Percentiles rank a stretch among this genome's conserved stretches.
phyloP scores from a whole-genome alignment of 1,140 invertebrate genomes.

The Coptotermes formosanus region DNA sequence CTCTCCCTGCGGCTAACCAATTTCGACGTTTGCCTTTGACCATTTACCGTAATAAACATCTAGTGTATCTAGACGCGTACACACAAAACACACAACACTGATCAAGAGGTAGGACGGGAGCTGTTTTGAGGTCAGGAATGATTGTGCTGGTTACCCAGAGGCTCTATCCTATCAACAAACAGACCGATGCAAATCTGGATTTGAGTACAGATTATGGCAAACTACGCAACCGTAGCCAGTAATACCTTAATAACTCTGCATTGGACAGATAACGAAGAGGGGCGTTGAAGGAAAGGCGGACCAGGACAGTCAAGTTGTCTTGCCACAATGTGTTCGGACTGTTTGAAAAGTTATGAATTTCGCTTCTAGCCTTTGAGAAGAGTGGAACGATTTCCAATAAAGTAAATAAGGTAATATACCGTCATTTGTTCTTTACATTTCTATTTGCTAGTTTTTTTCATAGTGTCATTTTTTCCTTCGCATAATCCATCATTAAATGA shows the following conservation, averaged over 20 bases:
- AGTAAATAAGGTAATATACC: no score
- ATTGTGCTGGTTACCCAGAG: slow-evolving; percentile 18
- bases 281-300: no score
- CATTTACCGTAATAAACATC: slow-evolving; percentile 9
- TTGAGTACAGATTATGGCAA: background rate
- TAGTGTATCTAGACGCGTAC: background rate
- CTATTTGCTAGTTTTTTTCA: no score
- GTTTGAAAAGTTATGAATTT: no score
- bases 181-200: background rate
- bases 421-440: no score
- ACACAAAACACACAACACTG: background rate
- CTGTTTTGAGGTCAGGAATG: slow-evolving; percentile 8
- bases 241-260: background rate
- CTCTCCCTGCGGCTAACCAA: background rate
- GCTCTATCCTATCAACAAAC: background rate
- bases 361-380: no score
- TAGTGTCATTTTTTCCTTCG: no score
- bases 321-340: no score
- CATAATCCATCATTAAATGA: no score
- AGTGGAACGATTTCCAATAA: no score
- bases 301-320: no score
- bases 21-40: slow-evolving; percentile 18
- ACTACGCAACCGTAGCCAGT: background rate
- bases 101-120: background rate
- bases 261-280: no score